Conservation (phyloP, 2,888 invertebrate genomes). For the Nomada lathburiana region DNA sequence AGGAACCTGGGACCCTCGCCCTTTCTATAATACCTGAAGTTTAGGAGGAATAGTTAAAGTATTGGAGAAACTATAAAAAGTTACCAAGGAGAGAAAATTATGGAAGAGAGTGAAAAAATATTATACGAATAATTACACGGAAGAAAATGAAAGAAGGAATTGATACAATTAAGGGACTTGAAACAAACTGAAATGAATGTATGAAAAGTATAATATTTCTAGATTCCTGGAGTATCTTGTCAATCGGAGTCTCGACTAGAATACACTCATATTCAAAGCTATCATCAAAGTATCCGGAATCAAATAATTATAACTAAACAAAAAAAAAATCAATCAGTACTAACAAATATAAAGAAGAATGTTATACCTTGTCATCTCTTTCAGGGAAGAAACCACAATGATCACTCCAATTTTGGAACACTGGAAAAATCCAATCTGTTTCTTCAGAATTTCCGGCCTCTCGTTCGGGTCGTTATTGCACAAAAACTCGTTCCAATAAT, state of each 20-base stretch:
- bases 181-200: neutral
- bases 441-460: conserved; percentile 88
- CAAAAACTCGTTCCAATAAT: conserved; percentile 92
- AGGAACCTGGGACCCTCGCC: conserved; percentile 64
- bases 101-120: neutral
- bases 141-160: neutral
- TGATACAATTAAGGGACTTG: neutral
- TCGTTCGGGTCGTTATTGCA: conserved; percentile 92
- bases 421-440: conserved; percentile 86
- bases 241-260: too few relatives aligned
- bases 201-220: neutral
- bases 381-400: conserved; percentile 87
- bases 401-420: conserved; percentile 88
- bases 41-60: neutral
- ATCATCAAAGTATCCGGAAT: too few relatives aligned
- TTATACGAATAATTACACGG: neutral
- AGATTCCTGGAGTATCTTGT: too few relatives aligned
- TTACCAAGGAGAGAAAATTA: neutral
- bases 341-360: too few relatives aligned
- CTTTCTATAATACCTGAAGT: conserved; percentile 72
- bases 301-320: neutral
- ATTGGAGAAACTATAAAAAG: neutral
- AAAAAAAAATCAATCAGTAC: neutral
- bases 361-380: conserved; percentile 86
- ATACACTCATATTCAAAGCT: too few relatives aligned